Evolutionary conservation across 2,888 invertebrate species (phyloP), one percentile per base, ranked within the genome.

Genomic region (Stenodera caucasica): DNA sequence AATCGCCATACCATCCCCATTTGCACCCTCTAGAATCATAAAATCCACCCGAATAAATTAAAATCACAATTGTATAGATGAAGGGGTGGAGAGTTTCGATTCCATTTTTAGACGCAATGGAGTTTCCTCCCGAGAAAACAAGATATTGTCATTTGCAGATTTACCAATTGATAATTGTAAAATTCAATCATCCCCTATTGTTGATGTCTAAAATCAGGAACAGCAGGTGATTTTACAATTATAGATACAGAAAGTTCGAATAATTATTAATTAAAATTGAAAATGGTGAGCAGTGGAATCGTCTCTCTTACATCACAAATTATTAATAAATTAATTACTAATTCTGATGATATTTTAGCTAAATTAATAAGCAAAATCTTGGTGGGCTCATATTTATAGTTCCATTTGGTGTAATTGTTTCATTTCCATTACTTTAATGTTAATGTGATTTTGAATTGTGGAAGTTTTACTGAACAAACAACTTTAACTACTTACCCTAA

Each of bases 1-100:
- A 55, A 95, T 93, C 53, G 98, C 98, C 91, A 96, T 96, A 40
- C 98, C 98, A 78, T 97, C 96, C 52, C 96, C 96, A 75, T 96
- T 96, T 53, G 96, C 96, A 68, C 96, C 96, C 87, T 95, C 91
- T 91, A 85, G 33, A 80, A 76, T 61, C 63, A 59, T 62, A 30
- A 7, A 8, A 7, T 30, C 4, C 9, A 8, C 4, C 7, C 1
- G 8, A 7, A 30, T 30, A 7, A 1, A 7, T 30, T 30, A 30
- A 7, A 7, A 30, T 30, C 30, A 30, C 30, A 30, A 8, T 30
- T 30, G 5, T 30, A 30, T 8, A 30, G 1, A n/a, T n/a, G n/a
- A n/a, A n/a, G n/a, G n/a, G n/a, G n/a, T n/a, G n/a, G n/a, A n/a
- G n/a, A n/a, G n/a, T n/a, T n/a, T n/a, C n/a, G n/a, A n/a, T 9